Conservation (phyloP, 1,140 invertebrate species). For the Pissodes strobi region DNA sequence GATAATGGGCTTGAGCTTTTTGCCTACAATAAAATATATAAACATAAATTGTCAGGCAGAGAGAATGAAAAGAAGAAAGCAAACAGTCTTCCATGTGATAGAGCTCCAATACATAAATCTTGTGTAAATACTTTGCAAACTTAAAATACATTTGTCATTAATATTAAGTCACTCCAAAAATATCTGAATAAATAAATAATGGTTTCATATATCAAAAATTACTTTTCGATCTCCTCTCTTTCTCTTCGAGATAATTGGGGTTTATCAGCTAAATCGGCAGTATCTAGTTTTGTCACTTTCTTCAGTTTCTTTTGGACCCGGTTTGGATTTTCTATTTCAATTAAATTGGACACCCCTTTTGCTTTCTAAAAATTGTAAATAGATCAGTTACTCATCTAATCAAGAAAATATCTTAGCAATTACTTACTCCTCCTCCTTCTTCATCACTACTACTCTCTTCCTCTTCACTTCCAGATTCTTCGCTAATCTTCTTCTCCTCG, state of each 20-base stretch:
- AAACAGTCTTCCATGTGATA: no score
- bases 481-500: slow-evolving; percentile 57
- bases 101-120: no score
- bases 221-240: slow-evolving; percentile 90
- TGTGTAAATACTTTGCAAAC: no score
- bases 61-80: background rate
- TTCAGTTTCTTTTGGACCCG: slow-evolving; percentile 85
- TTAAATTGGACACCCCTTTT: slow-evolving; percentile 41
- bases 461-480: slow-evolving; percentile 41
- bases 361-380: slow-evolving; percentile 26
- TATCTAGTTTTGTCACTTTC: slow-evolving; percentile 76
- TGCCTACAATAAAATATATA: slow-evolving; percentile 57
- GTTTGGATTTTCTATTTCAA: slow-evolving; percentile 68
- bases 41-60: background rate
- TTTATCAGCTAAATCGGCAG: slow-evolving; percentile 62
- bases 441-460: slow-evolving; percentile 45
- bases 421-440: slow-evolving; percentile 27
- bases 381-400: background rate
- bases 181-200: no score
- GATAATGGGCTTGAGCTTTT: slow-evolving; percentile 83
- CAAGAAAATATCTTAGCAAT: no score
- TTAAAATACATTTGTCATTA: no score
- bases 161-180: no score
- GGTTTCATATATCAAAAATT: background rate
- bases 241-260: slow-evolving; percentile 77